phyloP scores from a whole-genome alignment of 1,140 invertebrate species.

The Choristoneura fumiferana region DNA sequence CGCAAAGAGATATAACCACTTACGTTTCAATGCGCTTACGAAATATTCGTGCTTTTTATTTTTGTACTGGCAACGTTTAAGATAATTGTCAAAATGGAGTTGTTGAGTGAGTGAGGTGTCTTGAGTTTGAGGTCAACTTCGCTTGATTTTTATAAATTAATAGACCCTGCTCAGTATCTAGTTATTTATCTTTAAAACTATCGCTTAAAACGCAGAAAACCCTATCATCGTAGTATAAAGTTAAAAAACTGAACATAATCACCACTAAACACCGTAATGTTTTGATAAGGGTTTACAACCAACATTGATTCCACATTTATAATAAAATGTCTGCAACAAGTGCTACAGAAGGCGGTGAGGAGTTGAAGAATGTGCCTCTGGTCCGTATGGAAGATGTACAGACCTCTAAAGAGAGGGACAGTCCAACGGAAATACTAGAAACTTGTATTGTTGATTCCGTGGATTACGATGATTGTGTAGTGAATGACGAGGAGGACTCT shows the following conservation, averaged over 20 bases:
- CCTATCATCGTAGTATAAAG: not conserved
- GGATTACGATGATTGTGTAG: slow-evolving; percentile 35
- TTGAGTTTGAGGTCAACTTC: not conserved
- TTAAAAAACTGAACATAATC: not conserved
- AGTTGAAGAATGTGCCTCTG: slow-evolving; percentile 51
- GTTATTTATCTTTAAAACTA: slow-evolving; percentile 1
- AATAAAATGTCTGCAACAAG: slow-evolving; percentile 47
- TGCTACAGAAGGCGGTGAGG: slow-evolving; percentile 49
- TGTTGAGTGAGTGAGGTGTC: slow-evolving; percentile 14
- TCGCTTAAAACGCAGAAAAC: not conserved
- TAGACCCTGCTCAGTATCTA: not conserved
- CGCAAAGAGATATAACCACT: no score
- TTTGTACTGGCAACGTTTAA: slow-evolving; percentile 9
- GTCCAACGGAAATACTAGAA: slow-evolving; percentile 32
- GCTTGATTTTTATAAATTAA: slow-evolving; percentile 1
- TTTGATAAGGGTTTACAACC: slow-evolving; percentile 19
- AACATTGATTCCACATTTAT: slow-evolving; percentile 1
- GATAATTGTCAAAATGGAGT: slow-evolving; percentile 14
- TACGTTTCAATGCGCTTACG: no score
- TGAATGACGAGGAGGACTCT: slow-evolving; percentile 48
- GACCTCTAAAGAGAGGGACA: slow-evolving; percentile 40
- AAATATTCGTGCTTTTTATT: no score
- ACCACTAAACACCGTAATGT: slow-evolving; percentile 18
- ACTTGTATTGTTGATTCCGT: slow-evolving; percentile 39
- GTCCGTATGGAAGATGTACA: slow-evolving; percentile 65